These are phyloP conservation scores for Phrixothrix hirtus DNA, from an alignment of 2,888 invertebrate species.

Conservation along the genomic window DNA sequence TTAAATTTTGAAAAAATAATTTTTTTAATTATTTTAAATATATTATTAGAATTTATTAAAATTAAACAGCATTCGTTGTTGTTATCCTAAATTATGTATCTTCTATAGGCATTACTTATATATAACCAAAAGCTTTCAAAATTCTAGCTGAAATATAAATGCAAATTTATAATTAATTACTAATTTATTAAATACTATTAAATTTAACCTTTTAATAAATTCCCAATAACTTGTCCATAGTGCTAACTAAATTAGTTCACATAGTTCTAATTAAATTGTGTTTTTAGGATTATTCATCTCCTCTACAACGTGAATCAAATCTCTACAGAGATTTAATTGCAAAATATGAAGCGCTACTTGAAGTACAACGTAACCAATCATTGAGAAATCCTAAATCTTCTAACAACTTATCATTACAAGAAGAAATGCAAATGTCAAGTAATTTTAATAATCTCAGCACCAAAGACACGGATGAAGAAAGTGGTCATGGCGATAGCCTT, in stretches of 20 bases:
- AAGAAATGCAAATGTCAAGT: slow-evolving; percentile 75
- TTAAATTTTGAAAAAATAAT: no score
- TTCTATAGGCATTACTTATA: no score
- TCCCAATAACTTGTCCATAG: neutral
- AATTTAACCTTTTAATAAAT: neutral
- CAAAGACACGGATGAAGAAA: slow-evolving; percentile 68
- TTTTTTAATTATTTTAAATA: no score
- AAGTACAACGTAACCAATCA: slow-evolving; percentile 66
- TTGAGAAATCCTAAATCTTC: slow-evolving; percentile 41
- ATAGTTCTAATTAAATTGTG: slow-evolving; percentile 17
- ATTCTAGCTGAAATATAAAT: no score
- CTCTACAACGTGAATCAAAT: slow-evolving; percentile 58
- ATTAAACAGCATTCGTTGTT: no score
- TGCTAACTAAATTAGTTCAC: neutral
- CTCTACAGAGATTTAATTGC: slow-evolving; percentile 81
- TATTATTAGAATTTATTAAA: no score
- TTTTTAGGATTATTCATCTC: slow-evolving; percentile 49
- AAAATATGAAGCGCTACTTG: slow-evolving; percentile 81
- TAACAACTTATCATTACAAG: slow-evolving; percentile 64
- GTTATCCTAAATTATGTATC: no score
- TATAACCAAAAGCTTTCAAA: no score
- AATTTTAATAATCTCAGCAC: slow-evolving; percentile 67
- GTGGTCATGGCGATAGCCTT: slow-evolving; percentile 62
- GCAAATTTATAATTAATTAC: neutral
- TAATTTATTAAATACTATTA: neutral